Percentiles rank a stretch among this genome's conserved stretches.
phyloP scores from a whole-genome alignment of 1,140 invertebrate species.

The Cyphomyrmex costatus region DNA sequence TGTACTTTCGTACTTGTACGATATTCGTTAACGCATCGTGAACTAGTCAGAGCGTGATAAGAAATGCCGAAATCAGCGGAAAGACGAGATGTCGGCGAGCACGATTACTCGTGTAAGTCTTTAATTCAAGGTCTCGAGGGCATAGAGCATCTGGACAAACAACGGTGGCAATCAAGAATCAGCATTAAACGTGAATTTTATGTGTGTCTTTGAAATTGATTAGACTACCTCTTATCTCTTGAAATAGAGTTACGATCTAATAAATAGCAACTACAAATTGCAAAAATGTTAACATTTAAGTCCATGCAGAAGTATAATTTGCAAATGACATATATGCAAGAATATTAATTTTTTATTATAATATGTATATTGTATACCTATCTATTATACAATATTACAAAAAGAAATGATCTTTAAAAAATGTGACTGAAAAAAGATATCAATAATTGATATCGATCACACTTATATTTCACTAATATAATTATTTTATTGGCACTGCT shows the following conservation, averaged over 20 bases:
- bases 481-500: not conserved
- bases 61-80: slow-evolving; percentile 51
- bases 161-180: not conserved
- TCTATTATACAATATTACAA: not conserved
- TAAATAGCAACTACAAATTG: not conserved
- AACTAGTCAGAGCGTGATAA: slow-evolving; percentile 57
- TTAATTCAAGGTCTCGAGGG: slow-evolving; percentile 27
- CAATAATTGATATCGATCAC: not conserved
- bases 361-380: not conserved
- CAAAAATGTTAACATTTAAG: not conserved
- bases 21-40: slow-evolving; percentile 50
- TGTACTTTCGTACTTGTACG: not conserved
- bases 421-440: not conserved
- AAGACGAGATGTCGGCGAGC: slow-evolving; percentile 18
- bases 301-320: not conserved
- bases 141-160: slow-evolving; percentile 16
- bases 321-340: not conserved
- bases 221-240: not conserved
- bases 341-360: not conserved
- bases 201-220: not conserved
- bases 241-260: not conserved
- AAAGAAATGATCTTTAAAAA: not conserved
- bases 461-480: not conserved
- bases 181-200: slow-evolving; percentile 28
- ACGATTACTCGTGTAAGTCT: slow-evolving; percentile 9